Conservation (phyloP, 2,888 invertebrate genomes). For the Emmelina monodactyla region DNA sequence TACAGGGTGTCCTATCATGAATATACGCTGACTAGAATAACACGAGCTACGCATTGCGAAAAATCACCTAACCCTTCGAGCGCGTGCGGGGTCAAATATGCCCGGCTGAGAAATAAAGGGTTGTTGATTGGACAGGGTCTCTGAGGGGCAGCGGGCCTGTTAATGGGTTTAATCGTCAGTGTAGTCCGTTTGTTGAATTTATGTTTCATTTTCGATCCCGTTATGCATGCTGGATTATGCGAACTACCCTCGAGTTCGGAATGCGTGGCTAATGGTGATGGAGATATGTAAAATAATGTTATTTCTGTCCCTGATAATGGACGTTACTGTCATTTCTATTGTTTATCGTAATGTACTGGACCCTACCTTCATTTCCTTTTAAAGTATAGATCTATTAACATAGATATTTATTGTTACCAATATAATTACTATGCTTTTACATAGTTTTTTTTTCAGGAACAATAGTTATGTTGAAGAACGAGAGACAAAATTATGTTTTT, state of each 20-base stretch:
- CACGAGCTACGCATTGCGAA: too few species aligned
- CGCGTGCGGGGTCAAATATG: conserved; percentile 8
- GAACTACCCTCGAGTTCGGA: conserved; percentile 32
- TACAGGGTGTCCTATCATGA: conserved; percentile 51
- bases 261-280: conserved; percentile 40
- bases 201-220: conserved; percentile 66
- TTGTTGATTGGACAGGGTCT: conserved; percentile 53
- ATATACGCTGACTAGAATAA: too few species aligned
- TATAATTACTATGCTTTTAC: too few species aligned
- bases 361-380: too few species aligned
- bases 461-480: too few species aligned
- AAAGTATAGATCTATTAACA: too few species aligned
- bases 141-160: conserved; percentile 50
- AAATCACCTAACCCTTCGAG: too few species aligned
- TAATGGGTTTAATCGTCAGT: conserved; percentile 62
- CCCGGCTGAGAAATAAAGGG: conserved; percentile 31
- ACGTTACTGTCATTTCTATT: too few species aligned
- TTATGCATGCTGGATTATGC: conserved; percentile 56
- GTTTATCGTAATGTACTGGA: too few species aligned
- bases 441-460: too few species aligned
- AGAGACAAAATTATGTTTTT: too few species aligned
- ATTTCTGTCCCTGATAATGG: background rate
- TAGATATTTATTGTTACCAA: too few species aligned
- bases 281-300: conserved; percentile 31
- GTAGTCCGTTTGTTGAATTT: conserved; percentile 57